Conservation (phyloP, 2,113 vertebrate genomes). For the Cairina moschata region DNA sequence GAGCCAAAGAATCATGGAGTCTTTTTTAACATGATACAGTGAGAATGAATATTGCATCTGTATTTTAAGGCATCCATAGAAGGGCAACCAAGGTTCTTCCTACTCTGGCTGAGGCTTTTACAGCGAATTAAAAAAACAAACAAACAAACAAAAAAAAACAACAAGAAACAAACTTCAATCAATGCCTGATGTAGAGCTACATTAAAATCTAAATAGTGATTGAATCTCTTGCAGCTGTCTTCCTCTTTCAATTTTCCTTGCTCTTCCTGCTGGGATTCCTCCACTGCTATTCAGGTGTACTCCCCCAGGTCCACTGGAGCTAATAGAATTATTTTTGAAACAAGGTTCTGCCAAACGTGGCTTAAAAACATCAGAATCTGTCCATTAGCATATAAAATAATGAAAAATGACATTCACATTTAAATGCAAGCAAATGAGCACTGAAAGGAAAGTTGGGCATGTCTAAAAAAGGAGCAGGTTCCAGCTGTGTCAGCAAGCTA, state of each 20-base stretch:
- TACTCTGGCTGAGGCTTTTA: neutral
- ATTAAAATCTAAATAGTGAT: neutral
- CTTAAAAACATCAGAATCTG: neutral
- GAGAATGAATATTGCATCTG: neutral
- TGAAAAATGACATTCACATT: constrained; percentile 11
- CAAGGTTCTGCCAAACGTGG: constrained; percentile 1
- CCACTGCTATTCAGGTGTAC: neutral
- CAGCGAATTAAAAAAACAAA: neutral
- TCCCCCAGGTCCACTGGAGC: neutral
- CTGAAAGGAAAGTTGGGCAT: neutral
- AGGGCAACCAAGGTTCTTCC: neutral
- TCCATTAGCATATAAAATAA: neutral
- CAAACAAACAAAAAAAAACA: too few relatives aligned
- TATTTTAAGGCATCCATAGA: neutral
- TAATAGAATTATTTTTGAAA: constrained; percentile 19
- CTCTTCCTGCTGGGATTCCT: neutral
- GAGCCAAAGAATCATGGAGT: neutral
- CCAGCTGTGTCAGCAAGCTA: neutral
- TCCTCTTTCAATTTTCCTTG: neutral
- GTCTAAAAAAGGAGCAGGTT: neutral
- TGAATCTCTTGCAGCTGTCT: neutral
- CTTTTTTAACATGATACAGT: neutral
- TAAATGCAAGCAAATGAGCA: neutral
- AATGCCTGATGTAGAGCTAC: neutral
- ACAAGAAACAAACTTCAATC: neutral